Base-by-base conservation (phyloP, 2,888 invertebrate species). In the Dicyrtoma fusca region DNA sequence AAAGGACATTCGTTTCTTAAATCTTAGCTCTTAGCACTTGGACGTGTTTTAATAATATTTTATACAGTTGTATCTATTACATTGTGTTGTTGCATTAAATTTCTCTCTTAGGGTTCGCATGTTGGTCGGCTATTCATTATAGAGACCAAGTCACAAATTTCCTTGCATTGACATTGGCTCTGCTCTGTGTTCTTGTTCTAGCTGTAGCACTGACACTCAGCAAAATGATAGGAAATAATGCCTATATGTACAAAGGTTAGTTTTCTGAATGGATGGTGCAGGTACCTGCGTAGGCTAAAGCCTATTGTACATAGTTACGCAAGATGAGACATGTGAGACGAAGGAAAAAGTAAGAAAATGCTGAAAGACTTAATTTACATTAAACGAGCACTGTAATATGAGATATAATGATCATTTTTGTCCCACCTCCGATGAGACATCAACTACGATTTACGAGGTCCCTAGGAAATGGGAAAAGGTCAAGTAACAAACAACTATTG, bases 281-380 rank as follows among this genome's bases (percentile, higher is more conserved):
- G n/a, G n/a, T n/a, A n/a, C n/a, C n/a, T n/a, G 49, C 17, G 49
- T 49, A 26, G 11, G 4, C 13, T 45, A 26, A 11, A 23, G 1
- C 11, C 6, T 59, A 59, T 6, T 59, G 23, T 17, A 34, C 21
- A 19, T 26, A 17, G 34, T 49, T 4, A 6, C 6, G 13, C 11
- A 55, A 53, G 17, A 66, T 25, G 55, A 53, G 49, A 19, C 19
- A 44, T 17, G 23, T n/a, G 21, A 42, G 55, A 55, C n/a, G 23
- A 42, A 34, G 53, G 42, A 3, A 17, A 26, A n/a, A 17, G 13
- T n/a, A n/a, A n/a, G 57, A 57, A 57, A 57, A 45, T 21, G 44
- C 17, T 53, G 34, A 68, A 68, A 44, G 45, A 57, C 68, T 57
- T 68, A 68, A 57, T 68, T 68, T 68, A 68, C 68, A 68, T 68